Conservation (phyloP, 2,888 invertebrate species). For the Mythimna loreyi region DNA sequence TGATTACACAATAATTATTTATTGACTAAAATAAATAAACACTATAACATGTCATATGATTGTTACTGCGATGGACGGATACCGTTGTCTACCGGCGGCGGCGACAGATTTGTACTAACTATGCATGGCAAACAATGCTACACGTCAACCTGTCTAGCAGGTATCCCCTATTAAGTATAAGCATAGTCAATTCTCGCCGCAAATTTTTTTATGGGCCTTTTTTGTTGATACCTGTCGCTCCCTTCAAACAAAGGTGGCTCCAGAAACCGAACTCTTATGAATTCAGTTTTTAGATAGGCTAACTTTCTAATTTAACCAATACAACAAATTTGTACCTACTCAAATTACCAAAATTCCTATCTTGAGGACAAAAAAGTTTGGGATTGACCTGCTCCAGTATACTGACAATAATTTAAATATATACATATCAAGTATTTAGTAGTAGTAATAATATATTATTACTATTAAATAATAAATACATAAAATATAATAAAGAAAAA, state of each 20-base stretch:
- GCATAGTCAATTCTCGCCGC: neutral
- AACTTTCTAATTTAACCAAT: too few species aligned
- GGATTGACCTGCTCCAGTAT: too few species aligned
- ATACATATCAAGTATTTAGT: too few species aligned
- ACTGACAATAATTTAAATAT: too few species aligned
- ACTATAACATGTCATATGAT: slow-evolving; percentile 12
- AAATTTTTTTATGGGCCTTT: neutral
- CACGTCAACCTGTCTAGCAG: slow-evolving; percentile 39
- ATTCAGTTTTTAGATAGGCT: too few species aligned
- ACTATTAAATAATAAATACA: too few species aligned
- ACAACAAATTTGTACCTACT: neutral
- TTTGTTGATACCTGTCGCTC: neutral
- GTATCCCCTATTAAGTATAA: slow-evolving; percentile 13
- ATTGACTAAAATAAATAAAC: slow-evolving; percentile 14
- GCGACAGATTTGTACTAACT: slow-evolving; percentile 19
- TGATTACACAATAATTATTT: slow-evolving; percentile 50
- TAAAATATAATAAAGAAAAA: too few species aligned
- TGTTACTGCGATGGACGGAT: neutral
- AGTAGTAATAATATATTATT: too few species aligned
- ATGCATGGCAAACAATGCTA: slow-evolving; percentile 6
- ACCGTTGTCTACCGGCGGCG: neutral
- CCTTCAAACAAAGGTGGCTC: too few species aligned
- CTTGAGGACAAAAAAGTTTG: too few species aligned
- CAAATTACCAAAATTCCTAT: too few species aligned
- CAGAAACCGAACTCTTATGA: too few species aligned